phyloP scores from a whole-genome alignment of 2,797 vertebrate species.

The Okamejei kenojei region DNA sequence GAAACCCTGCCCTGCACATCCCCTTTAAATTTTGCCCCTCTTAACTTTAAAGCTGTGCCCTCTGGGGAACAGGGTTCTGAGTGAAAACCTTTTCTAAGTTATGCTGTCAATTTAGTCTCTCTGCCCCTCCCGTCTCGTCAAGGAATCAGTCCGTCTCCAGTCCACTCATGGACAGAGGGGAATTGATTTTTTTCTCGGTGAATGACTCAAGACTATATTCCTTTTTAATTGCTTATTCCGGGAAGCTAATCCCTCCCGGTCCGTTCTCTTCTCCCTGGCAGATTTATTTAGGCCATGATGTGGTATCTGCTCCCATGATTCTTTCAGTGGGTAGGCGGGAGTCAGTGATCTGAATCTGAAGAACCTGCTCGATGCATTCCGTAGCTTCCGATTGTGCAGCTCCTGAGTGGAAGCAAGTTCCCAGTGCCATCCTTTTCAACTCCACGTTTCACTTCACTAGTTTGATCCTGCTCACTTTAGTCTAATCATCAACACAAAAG shows the following conservation, averaged over 20 bases:
- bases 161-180: neutral
- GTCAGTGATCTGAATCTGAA: neutral
- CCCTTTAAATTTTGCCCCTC: too few species aligned
- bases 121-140: neutral
- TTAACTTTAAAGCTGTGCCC: too few species aligned
- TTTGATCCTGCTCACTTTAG: neutral
- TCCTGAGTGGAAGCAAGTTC: neutral
- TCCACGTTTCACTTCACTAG: neutral
- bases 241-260: slow-evolving; percentile 11
- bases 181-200: slow-evolving; percentile 16
- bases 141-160: neutral
- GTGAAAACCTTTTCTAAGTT: neutral
- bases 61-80: too few species aligned
- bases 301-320: neutral
- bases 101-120: neutral
- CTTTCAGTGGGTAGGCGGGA: neutral
- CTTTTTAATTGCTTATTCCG: slow-evolving; percentile 33
- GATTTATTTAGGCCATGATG: neutral
- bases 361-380: neutral
- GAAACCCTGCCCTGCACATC: too few species aligned
- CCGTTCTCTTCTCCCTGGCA: slow-evolving; percentile 1
- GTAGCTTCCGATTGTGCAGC: neutral
- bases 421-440: neutral
- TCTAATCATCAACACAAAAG: neutral
- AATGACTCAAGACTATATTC: slow-evolving; percentile 15